Evolutionary conservation across 2,888 invertebrate species (phyloP), one percentile per base, ranked within the genome.

Genomic region (Esperia sulphurella): DNA sequence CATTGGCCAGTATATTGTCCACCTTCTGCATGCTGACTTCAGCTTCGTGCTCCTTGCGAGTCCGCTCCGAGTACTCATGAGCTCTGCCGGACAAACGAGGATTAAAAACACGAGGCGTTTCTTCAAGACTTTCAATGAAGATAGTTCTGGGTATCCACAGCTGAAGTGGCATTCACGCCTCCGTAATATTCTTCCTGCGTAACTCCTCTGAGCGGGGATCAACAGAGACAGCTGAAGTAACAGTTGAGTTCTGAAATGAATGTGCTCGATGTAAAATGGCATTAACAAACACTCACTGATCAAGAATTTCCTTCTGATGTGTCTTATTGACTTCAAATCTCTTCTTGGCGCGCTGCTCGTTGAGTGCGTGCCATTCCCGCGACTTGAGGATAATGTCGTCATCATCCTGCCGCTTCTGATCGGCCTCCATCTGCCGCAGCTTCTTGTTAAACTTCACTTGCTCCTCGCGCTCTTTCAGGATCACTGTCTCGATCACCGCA

Each of bases 401-500:
- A 14, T 86, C 87, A 0, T 81, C 72, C 8, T 61, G 53, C 2
- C 63, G 59, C 59, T 78, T 82, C 54, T 63, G 61, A n/a, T 75
- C 77, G 0, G 57, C 69, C 0, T 61, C 68, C 52, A 81, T 74
- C 2, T 66, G 60, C 41, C 77, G 75, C 28, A 83, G 63, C 46
- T 79, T 67, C 2, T 62, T 59, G 1, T 71, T 52, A 53, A 90
- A 90, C 55, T 88, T 79, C 1, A 84, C 45, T 51, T 90, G 90
- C 42, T 75, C 84, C 1, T 59, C 51, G 8, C 87, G 79, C 61
- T 90, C 90, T 28, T 85, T 86, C 46, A 81, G 83, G n/a, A 79
- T 63, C 1, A 73, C 82, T 1, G 88, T 79, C 56, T 88, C 88
- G 53, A 89, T 77, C 0, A 90, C 86, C 10, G 89, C 86, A 48